A percentile compares a stretch with the other conserved stretches of the same genome.
Evolutionary conservation across 2,113 vertebrate species (phyloP).

Genomic region (Psittacus erithacus): DNA sequence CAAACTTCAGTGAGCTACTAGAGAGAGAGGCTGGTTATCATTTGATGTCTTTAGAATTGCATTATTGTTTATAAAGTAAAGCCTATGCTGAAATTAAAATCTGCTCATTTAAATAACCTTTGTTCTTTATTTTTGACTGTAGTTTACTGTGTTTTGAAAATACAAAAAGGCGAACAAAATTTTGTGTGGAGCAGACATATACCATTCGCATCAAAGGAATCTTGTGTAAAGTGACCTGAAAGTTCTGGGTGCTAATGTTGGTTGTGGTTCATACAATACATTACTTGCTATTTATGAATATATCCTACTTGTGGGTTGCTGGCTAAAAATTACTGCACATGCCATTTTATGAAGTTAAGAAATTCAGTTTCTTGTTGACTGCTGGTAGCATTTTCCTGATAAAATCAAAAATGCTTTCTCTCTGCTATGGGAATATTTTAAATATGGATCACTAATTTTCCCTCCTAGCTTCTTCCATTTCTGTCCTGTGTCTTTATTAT

Average conservation of each 20-base stretch:
- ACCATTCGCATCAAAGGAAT: not conserved
- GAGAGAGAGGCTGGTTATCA: not conserved
- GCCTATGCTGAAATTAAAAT: not conserved
- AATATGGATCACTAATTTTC: not conserved
- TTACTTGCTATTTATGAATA: not conserved
- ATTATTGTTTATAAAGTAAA: not conserved
- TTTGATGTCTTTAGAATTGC: not conserved
- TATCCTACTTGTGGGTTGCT: not conserved
- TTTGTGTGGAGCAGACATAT: not conserved
- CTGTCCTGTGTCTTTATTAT: not conserved
- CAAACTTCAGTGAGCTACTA: not conserved
- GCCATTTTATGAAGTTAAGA: not conserved
- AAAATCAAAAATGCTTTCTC: not conserved
- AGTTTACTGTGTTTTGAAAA: not conserved
- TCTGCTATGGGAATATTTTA: not conserved
- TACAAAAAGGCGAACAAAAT: not conserved
- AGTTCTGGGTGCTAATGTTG: not conserved
- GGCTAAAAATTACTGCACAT: not conserved
- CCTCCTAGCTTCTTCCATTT: not conserved
- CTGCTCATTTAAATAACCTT: not conserved
- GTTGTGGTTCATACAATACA: not conserved
- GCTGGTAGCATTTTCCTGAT: not conserved
- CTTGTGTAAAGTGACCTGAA: not conserved
- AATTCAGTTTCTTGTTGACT: not conserved
- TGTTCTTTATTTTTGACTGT: not conserved